Conservation (phyloP, 1,140 invertebrate species). For the Drosophila saltans region DNA sequence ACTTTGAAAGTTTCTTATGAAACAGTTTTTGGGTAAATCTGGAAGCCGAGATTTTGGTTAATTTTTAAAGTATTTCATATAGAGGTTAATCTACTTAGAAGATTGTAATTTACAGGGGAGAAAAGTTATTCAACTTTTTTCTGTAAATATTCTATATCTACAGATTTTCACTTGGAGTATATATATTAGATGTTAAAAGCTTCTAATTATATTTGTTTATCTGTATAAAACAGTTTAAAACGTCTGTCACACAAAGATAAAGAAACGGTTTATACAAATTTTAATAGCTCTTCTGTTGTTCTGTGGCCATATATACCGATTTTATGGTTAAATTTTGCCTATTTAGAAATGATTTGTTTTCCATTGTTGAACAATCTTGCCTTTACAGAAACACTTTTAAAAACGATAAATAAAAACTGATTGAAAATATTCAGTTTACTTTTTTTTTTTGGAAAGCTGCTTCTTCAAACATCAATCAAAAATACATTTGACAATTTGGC, state of each 20-base stretch:
- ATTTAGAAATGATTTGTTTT: background rate
- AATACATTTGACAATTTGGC: slow-evolving; percentile 13
- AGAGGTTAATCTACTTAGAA: no score
- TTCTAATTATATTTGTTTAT: no score
- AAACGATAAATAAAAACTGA: slow-evolving; percentile 1
- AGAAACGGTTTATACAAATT: no score
- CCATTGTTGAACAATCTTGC: background rate
- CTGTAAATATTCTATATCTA: no score
- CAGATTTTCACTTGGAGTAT: no score
- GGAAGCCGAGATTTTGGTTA: background rate
- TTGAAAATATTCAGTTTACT: background rate
- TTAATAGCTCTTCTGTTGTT: no score
- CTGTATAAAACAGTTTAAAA: no score
- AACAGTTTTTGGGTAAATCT: background rate
- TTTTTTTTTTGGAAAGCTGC: background rate
- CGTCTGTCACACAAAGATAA: no score
- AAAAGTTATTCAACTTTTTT: no score
- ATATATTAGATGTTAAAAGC: no score
- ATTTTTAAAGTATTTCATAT: background rate
- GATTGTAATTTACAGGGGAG: no score
- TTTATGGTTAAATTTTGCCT: background rate
- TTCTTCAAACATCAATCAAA: slow-evolving; percentile 6
- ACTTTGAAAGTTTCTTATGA: background rate
- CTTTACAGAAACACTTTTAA: background rate
- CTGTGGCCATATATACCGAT: no score